These are phyloP conservation scores for Nycticryphes semicollaris DNA, from an alignment of 2,113 vertebrate species.

Conservation along the genomic window DNA sequence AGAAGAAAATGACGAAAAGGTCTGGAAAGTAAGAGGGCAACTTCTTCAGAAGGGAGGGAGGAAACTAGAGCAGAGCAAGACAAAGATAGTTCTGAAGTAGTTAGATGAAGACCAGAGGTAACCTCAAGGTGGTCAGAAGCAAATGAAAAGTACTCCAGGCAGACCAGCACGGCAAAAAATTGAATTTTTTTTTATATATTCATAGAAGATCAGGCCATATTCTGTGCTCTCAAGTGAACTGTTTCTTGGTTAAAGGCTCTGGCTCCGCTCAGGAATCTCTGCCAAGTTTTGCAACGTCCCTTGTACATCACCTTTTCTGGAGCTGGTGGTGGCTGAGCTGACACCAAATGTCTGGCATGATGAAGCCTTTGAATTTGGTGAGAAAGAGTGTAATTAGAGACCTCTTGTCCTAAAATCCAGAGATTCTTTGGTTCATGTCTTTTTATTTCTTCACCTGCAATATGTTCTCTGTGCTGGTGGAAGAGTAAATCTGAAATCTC, in stretches of 20 bases:
- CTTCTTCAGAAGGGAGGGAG: not conserved
- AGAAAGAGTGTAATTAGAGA: not conserved
- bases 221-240: not conserved
- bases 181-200: not conserved
- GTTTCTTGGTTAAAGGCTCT: not conserved
- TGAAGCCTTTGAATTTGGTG: not conserved
- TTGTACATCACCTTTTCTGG: fast-evolving
- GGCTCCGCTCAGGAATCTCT: not conserved
- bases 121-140: not conserved
- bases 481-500: not conserved
- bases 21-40: not conserved
- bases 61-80: not conserved
- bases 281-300: not conserved
- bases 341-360: not conserved
- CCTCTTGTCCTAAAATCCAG: not conserved
- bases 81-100: not conserved
- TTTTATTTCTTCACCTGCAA: not conserved
- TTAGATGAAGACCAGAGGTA: not conserved
- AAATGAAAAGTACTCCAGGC: not conserved
- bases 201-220: not conserved
- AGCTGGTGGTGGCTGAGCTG: not conserved
- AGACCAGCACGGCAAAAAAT: not conserved
- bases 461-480: not conserved
- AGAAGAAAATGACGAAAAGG: not conserved
- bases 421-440: not conserved